A percentile compares a stretch with the other conserved stretches of the same genome.
Conservation (phyloP, 2,797 vertebrate genomes). For the Prunella strophiata region DNA sequence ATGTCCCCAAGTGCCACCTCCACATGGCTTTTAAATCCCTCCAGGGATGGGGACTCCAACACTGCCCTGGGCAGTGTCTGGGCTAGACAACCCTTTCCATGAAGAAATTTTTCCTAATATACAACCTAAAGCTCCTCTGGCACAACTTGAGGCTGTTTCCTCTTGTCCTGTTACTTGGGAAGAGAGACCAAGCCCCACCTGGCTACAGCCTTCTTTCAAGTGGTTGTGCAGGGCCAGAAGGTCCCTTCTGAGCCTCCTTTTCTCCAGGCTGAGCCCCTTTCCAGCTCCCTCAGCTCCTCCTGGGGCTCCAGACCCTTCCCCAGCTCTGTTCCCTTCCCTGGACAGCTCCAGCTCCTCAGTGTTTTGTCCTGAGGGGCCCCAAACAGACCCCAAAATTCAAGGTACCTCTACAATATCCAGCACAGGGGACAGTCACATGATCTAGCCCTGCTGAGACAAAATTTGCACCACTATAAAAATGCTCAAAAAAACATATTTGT, state of each 20-base stretch:
- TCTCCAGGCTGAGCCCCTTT: background rate
- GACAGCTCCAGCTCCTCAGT: fast-evolving
- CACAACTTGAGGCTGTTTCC: fast-evolving
- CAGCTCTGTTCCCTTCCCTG: fast-evolving
- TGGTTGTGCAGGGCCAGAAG: fast-evolving
- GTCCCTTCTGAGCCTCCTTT: background rate
- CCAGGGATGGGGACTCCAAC: fast-evolving
- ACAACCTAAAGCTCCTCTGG: background rate
- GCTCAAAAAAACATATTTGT: fast-evolving
- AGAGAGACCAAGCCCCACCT: fast-evolving
- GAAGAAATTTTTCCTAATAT: no score
- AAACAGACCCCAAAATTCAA: fast-evolving
- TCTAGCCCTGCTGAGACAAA: background rate
- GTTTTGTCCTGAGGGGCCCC: background rate
- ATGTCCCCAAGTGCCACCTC: no score
- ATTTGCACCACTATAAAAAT: background rate
- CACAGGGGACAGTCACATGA: background rate
- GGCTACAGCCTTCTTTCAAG: background rate
- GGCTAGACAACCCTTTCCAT: fast-evolving
- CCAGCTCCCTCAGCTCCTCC: background rate
- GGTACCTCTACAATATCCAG: background rate
- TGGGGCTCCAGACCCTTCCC: background rate
- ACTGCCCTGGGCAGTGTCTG: background rate
- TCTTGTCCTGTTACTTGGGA: background rate
- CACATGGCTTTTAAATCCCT: fast-evolving